Evolutionary conservation across 2,113 vertebrate species (phyloP).

Genomic region (Brachyhypopomus gauderio): DNA sequence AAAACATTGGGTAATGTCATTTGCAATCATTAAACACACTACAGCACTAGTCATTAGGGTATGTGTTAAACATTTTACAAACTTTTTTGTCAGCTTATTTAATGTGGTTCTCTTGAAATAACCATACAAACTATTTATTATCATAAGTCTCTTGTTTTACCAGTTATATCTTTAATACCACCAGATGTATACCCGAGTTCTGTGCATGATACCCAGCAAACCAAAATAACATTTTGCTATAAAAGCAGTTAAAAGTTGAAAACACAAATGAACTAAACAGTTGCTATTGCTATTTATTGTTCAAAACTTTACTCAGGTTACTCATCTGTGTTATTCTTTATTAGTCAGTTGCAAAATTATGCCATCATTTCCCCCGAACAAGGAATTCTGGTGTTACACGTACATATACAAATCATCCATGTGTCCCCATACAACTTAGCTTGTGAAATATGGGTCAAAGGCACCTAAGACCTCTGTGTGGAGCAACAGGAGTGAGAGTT

Average conservation of each 20-base stretch:
- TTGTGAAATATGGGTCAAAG: constrained; percentile 6
- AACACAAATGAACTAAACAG: background rate
- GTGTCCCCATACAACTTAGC: background rate
- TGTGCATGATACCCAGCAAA: background rate
- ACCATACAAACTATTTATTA: background rate
- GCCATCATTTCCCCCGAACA: background rate
- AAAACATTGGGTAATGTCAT: background rate
- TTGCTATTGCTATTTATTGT: background rate
- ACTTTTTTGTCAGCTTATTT: background rate
- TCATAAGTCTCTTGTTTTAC: background rate
- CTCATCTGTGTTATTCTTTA: background rate
- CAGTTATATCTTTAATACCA: background rate
- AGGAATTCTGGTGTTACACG: background rate
- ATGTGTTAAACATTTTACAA: background rate
- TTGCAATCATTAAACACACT: background rate
- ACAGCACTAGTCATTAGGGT: background rate
- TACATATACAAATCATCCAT: background rate
- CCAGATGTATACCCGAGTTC: background rate
- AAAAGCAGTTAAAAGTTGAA: constrained; percentile 3
- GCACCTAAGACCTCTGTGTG: background rate
- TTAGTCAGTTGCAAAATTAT: background rate
- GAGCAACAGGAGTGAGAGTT: background rate
- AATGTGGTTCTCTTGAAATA: background rate
- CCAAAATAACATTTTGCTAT: background rate
- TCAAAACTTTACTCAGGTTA: constrained; percentile 39